Evolutionary conservation across 2,113 vertebrate species (phyloP), one percentile per base, ranked within the genome.

Genomic region (Chauna torquata): DNA sequence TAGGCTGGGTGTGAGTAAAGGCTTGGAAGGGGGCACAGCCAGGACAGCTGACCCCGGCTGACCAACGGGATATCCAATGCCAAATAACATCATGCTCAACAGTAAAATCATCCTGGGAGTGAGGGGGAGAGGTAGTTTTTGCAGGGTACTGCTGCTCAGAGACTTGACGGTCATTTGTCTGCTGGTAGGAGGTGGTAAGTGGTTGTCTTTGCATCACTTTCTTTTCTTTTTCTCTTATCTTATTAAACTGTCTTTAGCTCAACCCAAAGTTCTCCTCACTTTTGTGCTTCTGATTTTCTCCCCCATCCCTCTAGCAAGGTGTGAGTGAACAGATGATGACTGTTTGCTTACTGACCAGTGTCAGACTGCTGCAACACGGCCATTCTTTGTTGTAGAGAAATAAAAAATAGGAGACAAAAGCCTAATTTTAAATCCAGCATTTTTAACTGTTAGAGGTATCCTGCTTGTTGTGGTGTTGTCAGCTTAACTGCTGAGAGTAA

Each of bases 231-330:
- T 5, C 14, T 7, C 1, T 88, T 49, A 20, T 40, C 9, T 75
- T 59, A 22, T 59, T 68, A 30, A 71, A 16, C 14, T 75, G 16
- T 30, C 14, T 66, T 82, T 54, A 59, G 66, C 6, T 87, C 42
- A 82, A 30, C 7, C 3, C 34, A 61, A 1, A 58, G 2, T 6
- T 1, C 5, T 47, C 85, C 81, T 85, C 77, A 20, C 18, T 54
- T 81, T 86, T 84, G 4, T 3, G 40, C 8, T 91, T 79, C 47
- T 69, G 38, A 45, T 68, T 86, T 8, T 59, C 16, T 68, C 6
- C 12, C 16, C 0, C 0, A 0, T 59, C 19, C 11, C 22, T 58
- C 23, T 36, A 6, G 1, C 9, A 6, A 2, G 68, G 32, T 58
- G 5, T 24, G 40, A 62, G 24, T 4, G 5, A 40, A 11, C 23